These are phyloP conservation scores for Thysanoteuthis rhombus DNA, from an alignment of 2,888 invertebrate genomes.

Conservation along the genomic window DNA sequence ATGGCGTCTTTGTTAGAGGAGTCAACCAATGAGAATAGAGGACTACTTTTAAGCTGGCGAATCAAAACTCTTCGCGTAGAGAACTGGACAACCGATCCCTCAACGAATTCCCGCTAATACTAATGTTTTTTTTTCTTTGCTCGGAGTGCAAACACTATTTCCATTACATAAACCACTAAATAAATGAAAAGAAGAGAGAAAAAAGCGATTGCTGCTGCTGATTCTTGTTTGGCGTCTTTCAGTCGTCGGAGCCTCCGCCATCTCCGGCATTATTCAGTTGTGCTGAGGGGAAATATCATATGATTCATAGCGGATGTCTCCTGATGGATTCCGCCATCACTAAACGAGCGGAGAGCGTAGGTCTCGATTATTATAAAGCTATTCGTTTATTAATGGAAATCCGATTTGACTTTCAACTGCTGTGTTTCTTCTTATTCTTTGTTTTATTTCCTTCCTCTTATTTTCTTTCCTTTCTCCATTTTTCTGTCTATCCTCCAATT, in stretches of 20 bases:
- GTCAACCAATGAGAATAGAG: too few species aligned
- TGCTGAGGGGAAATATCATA: neutral
- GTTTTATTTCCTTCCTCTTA: too few species aligned
- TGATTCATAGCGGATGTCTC: neutral
- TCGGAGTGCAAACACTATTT: too few species aligned
- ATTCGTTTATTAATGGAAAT: conserved; percentile 30
- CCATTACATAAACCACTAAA: neutral
- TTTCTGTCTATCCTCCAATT: too few species aligned
- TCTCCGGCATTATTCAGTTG: neutral
- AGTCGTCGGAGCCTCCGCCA: neutral
- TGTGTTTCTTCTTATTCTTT: neutral
- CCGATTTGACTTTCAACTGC: neutral
- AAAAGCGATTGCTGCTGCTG: neutral
- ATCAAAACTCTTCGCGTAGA: too few species aligned
- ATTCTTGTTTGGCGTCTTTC: neutral
- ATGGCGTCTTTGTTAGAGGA: too few species aligned
- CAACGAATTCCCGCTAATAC: too few species aligned
- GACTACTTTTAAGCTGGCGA: too few species aligned
- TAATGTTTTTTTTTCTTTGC: too few species aligned
- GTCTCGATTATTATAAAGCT: conserved; percentile 21
- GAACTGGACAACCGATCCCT: too few species aligned
- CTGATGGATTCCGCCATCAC: neutral
- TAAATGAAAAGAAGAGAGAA: neutral
- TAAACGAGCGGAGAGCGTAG: neutral
- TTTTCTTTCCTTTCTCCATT: too few species aligned